Evolutionary conservation across 2,797 vertebrate genomes (phyloP).

Genomic region (Australoheros facetus): DNA sequence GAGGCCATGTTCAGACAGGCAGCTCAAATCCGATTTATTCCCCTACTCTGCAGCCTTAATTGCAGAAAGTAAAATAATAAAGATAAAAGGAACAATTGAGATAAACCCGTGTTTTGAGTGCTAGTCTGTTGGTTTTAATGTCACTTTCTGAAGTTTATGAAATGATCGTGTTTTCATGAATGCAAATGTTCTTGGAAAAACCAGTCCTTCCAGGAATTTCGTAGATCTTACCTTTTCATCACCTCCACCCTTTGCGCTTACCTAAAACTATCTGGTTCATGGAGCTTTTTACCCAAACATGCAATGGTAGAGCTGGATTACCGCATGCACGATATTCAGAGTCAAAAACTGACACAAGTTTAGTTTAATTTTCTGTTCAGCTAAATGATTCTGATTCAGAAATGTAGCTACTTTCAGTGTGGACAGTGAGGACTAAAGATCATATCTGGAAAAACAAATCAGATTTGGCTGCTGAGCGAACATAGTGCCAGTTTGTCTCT

Average conservation of each 20-base stretch:
- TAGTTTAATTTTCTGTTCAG: neutral
- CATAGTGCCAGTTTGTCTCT: constrained; percentile 37
- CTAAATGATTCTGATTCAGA: neutral
- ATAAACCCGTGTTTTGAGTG: neutral
- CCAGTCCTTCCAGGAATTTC: neutral
- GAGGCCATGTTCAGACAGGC: constrained; percentile 22
- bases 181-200: neutral
- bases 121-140: neutral
- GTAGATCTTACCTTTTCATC: neutral
- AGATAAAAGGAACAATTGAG: neutral
- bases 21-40: constrained; percentile 7
- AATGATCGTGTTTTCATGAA: neutral
- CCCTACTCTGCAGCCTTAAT: neutral
- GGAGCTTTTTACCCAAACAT: neutral
- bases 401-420: neutral
- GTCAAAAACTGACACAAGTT: neutral
- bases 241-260: neutral
- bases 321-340: neutral
- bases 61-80: neutral
- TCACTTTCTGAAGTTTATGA: neutral
- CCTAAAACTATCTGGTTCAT: neutral
- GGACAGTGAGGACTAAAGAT: constrained; percentile 17
- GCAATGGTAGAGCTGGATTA: neutral
- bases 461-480: constrained; percentile 24
- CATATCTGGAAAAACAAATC: neutral